Evolutionary conservation across 2,888 invertebrate species (phyloP), one percentile per base, ranked within the genome.

Genomic region (Aspidiotus destructor): DNA sequence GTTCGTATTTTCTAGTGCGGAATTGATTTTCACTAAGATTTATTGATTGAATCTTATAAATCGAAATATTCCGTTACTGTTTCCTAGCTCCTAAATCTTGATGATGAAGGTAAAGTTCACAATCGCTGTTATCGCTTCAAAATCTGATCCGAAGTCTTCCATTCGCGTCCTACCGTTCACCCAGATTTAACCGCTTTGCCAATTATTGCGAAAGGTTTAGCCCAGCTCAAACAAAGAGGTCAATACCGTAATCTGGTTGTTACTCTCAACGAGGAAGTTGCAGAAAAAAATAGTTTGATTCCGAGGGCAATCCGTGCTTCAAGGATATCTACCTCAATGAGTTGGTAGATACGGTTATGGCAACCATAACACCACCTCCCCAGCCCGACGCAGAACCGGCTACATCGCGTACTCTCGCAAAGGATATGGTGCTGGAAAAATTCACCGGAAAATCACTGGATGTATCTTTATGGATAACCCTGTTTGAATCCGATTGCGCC

Each of bases 121-220:
- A 28, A 28, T 28, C 5, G 28, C 28, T 5, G 28, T 28, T 28
- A 28, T 28, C 28, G 28, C 28, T 28, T 28, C 28, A 28, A 5
- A 3, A 28, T 28, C 28, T 28, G 28, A 28, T 28, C 28, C 28
- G 5, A 28, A 28, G 28, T 28, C 28, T 28, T 28, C 28, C 5
- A 5, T 28, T 28, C 28, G 28, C 28, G 5, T 28, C 28, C 6
- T n/a, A 48, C 10, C 48, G 48, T 48, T 48, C 48, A 48, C n/a
- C 48, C 48, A 48, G n/a, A 48, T 13, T n/a, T 48, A 48, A 13
- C 48, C 10, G 2, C 48, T 48, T 13, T n/a, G 48, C 48, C 48
- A 48, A 48, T n/a, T n/a, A 48, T 48, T 48, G 48, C 48, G n/a
- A 48, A n/a, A n/a, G 48, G 48, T 48, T n/a, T 48, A 13, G n/a